Evolutionary conservation across 1,140 invertebrate species (phyloP), one percentile per base, ranked within the genome.

Genomic region (Aphaenogaster floridana): DNA sequence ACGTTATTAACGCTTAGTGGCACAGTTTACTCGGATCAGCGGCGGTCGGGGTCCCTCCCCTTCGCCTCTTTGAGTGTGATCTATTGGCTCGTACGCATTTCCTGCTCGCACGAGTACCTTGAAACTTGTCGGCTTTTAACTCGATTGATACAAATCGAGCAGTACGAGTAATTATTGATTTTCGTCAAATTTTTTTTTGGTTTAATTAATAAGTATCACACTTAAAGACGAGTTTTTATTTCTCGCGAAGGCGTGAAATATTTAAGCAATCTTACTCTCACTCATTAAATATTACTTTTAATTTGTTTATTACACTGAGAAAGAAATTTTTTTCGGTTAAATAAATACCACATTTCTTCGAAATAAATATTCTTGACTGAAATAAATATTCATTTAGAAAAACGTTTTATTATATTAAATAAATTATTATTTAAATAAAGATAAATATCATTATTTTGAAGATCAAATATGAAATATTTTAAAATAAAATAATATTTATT

Each of bases 1-100:
- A 94, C 93, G 89, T 94, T 95, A 95, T 94, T 94, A 92, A 92
- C 76, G 91, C 88, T 93, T 91, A 90, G 91, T 93, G 93, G 92
- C 92, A 94, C 92, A 94, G 91, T 94, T 94, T 93, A 88, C 88
- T 88, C 74, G 86, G 91, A 87, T 78, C 89, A 83, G 54, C 78
- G 36, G 34, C 48, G 21, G 39, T 90, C 79, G 45, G 15, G 57
- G 54, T 66, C 36, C 21, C n/a, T 68, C 34, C 69, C 34, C 77
- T 76, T 42, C 50, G 50, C 28, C 17, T 17, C 3, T 42, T 66
- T 45, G 42, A 34, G 15, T 61, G 68, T 48, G 52, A 69, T 83
- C 80, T 34, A 13, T 13, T 34, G 34, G 52, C 11, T 72, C 4
- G 68, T 61, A 61, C 17, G 68, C 54, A 50, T 39, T 83, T 83